Evolutionary conservation across 2,888 invertebrate genomes (phyloP).

Genomic region (Melipona bicolor): DNA sequence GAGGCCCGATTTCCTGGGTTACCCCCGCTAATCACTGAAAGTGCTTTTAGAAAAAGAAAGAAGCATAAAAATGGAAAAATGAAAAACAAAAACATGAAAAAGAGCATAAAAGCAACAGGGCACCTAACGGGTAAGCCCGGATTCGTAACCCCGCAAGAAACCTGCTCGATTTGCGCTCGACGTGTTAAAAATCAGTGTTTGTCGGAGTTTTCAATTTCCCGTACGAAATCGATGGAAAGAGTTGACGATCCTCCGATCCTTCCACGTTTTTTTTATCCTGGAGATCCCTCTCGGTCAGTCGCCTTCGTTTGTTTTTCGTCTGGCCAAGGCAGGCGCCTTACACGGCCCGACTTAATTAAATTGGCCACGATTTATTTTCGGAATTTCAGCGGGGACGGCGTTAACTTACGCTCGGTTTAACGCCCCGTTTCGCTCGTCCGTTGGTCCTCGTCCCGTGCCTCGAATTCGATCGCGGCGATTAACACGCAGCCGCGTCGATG

Average conservation of each 20-base stretch:
- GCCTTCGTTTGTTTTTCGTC: constrained; percentile 31
- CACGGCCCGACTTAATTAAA: constrained; percentile 67
- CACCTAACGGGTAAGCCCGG: too few relatives aligned
- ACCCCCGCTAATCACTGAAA: too few relatives aligned
- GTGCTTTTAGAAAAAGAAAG: too few relatives aligned
- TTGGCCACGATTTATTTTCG: constrained; percentile 63
- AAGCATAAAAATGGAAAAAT: too few relatives aligned
- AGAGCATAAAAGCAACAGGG: too few relatives aligned
- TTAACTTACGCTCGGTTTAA: constrained; percentile 58
- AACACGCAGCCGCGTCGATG: constrained; percentile 40
- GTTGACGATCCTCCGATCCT: constrained; percentile 7
- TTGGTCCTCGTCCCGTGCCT: constrained; percentile 20
- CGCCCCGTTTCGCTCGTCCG: constrained; percentile 35
- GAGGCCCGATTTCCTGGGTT: too few relatives aligned
- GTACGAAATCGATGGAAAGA: constrained; percentile 31
- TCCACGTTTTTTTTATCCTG: not conserved
- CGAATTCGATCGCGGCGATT: constrained; percentile 47
- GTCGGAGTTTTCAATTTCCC: not conserved
- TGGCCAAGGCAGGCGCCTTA: constrained; percentile 4
- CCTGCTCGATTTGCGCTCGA: too few relatives aligned
- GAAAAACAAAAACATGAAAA: too few relatives aligned
- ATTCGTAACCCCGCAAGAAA: too few relatives aligned
- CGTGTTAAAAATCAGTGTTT: not conserved
- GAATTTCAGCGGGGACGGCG: constrained; percentile 44
- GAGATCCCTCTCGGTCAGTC: constrained; percentile 22